Conservation (phyloP, 1,140 invertebrate species). For the Aradophagus sp. region DNA sequence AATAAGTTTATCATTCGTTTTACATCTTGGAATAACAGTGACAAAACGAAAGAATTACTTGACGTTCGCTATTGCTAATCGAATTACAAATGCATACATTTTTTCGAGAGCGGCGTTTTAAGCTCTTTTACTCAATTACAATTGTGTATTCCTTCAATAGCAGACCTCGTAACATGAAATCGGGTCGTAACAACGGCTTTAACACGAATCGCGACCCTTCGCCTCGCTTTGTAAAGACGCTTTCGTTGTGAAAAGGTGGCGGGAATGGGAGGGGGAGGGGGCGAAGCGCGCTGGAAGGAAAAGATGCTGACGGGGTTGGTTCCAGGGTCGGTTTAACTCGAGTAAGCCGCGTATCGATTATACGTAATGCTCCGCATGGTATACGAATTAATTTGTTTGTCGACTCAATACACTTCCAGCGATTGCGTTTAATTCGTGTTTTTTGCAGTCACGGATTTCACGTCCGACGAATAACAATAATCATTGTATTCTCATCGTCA, state of each 20-base stretch:
- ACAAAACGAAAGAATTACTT: too few species aligned
- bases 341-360: conserved; percentile 17
- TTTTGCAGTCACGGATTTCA: too few species aligned
- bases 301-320: conserved; percentile 36
- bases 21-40: too few species aligned
- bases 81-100: too few species aligned
- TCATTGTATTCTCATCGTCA: too few species aligned
- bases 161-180: conserved; percentile 50
- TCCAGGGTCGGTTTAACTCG: conserved; percentile 28
- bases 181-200: conserved; percentile 48
- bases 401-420: too few species aligned
- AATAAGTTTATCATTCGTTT: too few species aligned
- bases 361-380: conserved; percentile 7
- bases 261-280: background rate
- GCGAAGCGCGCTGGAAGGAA: conserved; percentile 14
- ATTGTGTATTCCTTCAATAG: conserved; percentile 51
- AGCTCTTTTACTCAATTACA: conserved; percentile 47
- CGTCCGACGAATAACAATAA: too few species aligned
- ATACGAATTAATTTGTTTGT: conserved; percentile 5
- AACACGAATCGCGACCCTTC: conserved; percentile 49
- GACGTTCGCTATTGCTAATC: too few species aligned
- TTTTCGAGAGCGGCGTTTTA: conserved; percentile 23
- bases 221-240: conserved; percentile 43
- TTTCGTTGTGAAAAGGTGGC: too few species aligned
- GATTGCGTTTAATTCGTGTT: too few species aligned